Evolutionary conservation across 2,888 invertebrate species (phyloP), one percentile per base, ranked within the genome.

Genomic region (Pyrgus malvae): DNA sequence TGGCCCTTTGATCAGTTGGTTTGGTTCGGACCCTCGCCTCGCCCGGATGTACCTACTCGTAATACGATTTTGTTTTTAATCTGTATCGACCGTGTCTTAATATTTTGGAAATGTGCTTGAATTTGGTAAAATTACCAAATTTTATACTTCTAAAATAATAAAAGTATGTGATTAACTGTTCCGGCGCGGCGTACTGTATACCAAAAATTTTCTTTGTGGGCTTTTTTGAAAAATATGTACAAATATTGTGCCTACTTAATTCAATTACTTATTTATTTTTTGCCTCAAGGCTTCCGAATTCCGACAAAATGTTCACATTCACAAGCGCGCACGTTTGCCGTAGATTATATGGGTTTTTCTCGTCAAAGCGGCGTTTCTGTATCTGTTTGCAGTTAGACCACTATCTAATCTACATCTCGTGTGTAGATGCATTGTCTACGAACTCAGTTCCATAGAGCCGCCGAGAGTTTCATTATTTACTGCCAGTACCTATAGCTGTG

Each of bases 381-480:
- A 51, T 44, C 37, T 51, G 51, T 51, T 51, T 44, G 41, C 51
- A 44, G 21, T 55, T 50, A 55, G 12, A 17, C 29, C 55, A 21
- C 59, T 61, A 65, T 64, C 64, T 65, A 58, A 65, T 65, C 65
- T 63, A n/a, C 55, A 61, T 62, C 59, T 56, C 45, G 59, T 51
- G 19, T 51, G 25, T 42, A 37, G 51, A 44, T 44, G 51, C 37
- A 51, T 37, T 51, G 44, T 51, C 51, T 51, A 51, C 19, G 35
- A 14, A 23, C 44, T 19, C 19, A 11, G 19, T 27, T 53, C 45
- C 53, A 27, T 53, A 35, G 17, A 29, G 14, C 23, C 46, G 41
- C n/a, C 21, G n/a, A 42, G 27, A 16, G 12, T 38, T 49, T 48
- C 55, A 45, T 55, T 42, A 51, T 48, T 48, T 48, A 37, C 48